phyloP scores from a whole-genome alignment of 2,113 vertebrate species.

The Tragelaphus imberbis region DNA sequence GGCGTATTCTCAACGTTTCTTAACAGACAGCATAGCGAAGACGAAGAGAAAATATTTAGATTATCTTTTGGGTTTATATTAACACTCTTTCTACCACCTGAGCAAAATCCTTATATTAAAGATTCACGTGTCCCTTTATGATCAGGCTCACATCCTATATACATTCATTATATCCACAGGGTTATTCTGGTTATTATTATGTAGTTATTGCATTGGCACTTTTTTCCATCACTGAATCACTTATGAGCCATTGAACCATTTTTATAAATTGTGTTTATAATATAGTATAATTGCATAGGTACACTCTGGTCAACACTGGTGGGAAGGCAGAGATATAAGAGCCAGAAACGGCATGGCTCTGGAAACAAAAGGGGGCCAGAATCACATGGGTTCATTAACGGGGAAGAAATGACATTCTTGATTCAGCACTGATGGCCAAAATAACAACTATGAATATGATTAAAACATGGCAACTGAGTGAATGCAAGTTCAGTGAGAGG shows the following conservation, averaged over 20 bases:
- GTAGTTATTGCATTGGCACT: not conserved
- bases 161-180: not conserved
- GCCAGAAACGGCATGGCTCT: not conserved
- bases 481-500: not conserved
- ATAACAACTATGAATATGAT: not conserved
- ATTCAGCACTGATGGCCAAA: not conserved
- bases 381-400: too few relatives aligned
- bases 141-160: not conserved
- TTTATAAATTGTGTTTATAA: conserved; percentile 16
- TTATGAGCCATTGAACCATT: not conserved
- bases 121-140: not conserved
- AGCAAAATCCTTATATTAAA: not conserved
- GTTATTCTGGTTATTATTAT: not conserved
- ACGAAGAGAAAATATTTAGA: not conserved
- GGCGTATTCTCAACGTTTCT: not conserved
- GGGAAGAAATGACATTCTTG: not conserved
- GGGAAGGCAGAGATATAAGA: not conserved
- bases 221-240: not conserved
- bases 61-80: not conserved
- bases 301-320: not conserved
- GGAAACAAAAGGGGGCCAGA: not conserved
- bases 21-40: not conserved
- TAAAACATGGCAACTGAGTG: not conserved
- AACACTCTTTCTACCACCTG: not conserved
- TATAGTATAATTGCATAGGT: not conserved